Base-by-base conservation (phyloP, 2,113 vertebrate species). In the Aix galericulata region DNA sequence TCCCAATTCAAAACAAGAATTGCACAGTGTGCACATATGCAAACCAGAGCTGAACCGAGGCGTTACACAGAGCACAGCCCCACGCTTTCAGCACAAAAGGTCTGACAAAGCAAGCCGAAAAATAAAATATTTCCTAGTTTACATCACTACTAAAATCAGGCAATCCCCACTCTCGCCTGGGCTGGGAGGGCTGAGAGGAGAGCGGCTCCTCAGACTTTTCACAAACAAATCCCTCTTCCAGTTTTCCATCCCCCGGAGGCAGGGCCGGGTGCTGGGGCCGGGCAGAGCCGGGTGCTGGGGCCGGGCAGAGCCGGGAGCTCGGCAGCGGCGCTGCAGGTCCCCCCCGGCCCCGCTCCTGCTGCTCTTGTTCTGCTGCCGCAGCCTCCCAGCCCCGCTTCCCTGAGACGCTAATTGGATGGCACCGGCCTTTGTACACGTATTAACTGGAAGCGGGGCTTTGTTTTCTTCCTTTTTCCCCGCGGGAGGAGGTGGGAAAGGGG, bases 171-270 rank as follows among this genome's bases (percentile, higher is more conserved):
- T 36, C 5, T 11, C 73, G 55, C 32, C n/a, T 32, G 81, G 38
- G 85, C 44, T 59, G 85, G 52, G 87, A 53, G 25, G 79, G 68
- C 81, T 55, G 21, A 55, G 67, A 64, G 85, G 59, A 75, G 84
- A 44, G 85, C 89, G 86, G 86, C 86, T 85, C 32, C 63, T 52
- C 88, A 91, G 86, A 53, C 87, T 11, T n/a, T 52, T 81, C 67
- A 7, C 71, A 95, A 96, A 94, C 94, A 96, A 86, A 52, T 18
- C 78, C 27, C 13, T 0, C 6, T n/a, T 86, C 92, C 95, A 91
- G 92, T 31, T 95, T 97, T 94, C 95, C 94, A 80, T n/a, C 60
- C 67, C 86, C 86, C 81, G 15, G 10, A 8, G 94, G 91, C 53
- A 1, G 60, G 56, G 93, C 73, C 32, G 75, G 66, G 48, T 44